Evolutionary conservation across 2,797 vertebrate species (phyloP).

Genomic region (Enteromius viviparus): DNA sequence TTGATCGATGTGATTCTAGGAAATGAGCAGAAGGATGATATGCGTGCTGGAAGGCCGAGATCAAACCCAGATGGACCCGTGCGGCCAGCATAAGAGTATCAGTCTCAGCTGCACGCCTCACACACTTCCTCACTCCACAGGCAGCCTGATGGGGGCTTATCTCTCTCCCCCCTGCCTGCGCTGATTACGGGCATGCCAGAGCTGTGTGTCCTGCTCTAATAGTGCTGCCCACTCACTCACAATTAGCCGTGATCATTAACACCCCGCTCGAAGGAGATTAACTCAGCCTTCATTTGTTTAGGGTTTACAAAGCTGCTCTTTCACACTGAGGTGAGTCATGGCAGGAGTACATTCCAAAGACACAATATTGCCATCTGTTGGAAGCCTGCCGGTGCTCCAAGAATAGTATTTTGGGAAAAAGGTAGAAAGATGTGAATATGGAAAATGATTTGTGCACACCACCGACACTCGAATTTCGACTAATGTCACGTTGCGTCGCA

Average conservation of each 20-base stretch:
- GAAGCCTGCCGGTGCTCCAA: slow-evolving; percentile 51
- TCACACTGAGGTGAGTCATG: slow-evolving; percentile 41
- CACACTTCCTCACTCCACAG: slow-evolving; percentile 31
- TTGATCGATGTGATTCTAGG: slow-evolving; percentile 32
- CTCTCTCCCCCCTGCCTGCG: slow-evolving; percentile 33
- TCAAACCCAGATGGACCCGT: slow-evolving; percentile 22
- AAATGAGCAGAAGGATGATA: slow-evolving; percentile 1
- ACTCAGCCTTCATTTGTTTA: slow-evolving; percentile 45
- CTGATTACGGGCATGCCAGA: slow-evolving; percentile 37
- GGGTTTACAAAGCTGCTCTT: slow-evolving; percentile 31
- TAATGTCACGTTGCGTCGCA: not conserved
- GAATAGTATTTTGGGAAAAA: not conserved
- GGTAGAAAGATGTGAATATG: not conserved
- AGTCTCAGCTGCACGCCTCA: slow-evolving; percentile 9
- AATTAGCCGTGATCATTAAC: slow-evolving; percentile 53
- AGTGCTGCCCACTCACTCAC: slow-evolving; percentile 50
- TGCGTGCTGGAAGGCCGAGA: not conserved
- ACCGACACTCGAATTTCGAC: not conserved
- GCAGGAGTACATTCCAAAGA: slow-evolving; percentile 58
- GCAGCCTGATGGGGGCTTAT: slow-evolving; percentile 29
- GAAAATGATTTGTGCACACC: not conserved
- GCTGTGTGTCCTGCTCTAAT: slow-evolving; percentile 42
- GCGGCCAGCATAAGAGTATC: slow-evolving; percentile 3
- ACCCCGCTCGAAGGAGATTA: slow-evolving; percentile 45
- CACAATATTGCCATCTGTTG: slow-evolving; percentile 84